Conservation (phyloP, 2,797 vertebrate species). For the Toxotes lorentzi region DNA sequence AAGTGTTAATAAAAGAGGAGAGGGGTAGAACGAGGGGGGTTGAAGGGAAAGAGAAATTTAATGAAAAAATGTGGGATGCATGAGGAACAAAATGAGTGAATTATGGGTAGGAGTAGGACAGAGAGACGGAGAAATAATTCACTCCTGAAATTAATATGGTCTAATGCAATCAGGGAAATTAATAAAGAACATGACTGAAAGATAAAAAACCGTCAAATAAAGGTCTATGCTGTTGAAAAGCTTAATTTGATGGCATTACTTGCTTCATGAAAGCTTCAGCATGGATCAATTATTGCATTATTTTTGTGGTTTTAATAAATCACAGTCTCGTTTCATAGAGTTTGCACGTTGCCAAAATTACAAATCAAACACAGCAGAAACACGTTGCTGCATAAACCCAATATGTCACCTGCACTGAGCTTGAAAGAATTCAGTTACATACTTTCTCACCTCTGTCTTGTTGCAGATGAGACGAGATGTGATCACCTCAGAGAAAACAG, state of each 20-base stretch:
- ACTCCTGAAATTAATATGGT: not conserved
- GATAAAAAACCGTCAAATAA: not conserved
- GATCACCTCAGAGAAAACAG: not conserved
- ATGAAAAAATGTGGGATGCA: constrained; percentile 12
- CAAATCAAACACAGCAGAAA: not conserved
- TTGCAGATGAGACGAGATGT: constrained; percentile 5
- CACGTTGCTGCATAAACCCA: not conserved
- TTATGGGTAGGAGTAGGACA: constrained; percentile 8
- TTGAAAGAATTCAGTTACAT: not conserved
- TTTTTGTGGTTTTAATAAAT: not conserved
- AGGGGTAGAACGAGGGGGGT: not conserved
- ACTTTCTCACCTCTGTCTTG: constrained; percentile 4
- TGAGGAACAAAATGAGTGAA: constrained; percentile 19
- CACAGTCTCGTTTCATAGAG: not conserved
- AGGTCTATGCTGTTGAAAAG: not conserved
- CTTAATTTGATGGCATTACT: not conserved
- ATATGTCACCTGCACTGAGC: not conserved
- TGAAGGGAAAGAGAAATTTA: constrained; percentile 32
- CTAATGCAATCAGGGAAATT: constrained; percentile 4
- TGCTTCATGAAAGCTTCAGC: not conserved
- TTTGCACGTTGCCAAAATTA: not conserved
- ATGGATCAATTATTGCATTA: not conserved
- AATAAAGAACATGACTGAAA: not conserved
- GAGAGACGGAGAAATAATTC: constrained; percentile 26
- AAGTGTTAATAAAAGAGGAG: constrained; percentile 20